Conservation (phyloP, 2,797 vertebrate genomes). For the Pelodytes ibericus region DNA sequence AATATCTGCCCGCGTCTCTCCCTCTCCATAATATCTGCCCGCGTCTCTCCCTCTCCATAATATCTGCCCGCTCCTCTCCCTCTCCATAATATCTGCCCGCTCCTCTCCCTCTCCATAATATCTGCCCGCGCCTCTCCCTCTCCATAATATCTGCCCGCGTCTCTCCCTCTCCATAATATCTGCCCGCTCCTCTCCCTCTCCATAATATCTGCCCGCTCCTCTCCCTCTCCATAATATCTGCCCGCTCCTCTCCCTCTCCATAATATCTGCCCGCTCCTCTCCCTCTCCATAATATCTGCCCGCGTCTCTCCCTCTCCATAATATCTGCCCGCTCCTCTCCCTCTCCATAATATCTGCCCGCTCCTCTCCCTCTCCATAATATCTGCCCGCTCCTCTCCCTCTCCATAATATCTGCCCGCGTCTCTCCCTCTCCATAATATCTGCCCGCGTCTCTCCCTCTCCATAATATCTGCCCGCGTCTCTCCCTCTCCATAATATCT, state of each 20-base stretch:
- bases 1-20: neutral
- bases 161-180: neutral
- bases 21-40: neutral
- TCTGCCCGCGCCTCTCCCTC: neutral
- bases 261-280: neutral
- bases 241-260: neutral
- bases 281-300: neutral
- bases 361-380: neutral
- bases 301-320: neutral
- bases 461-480: neutral
- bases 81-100: neutral
- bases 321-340: neutral
- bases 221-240: neutral
- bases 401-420: neutral
- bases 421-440: neutral
- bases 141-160: neutral
- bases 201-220: neutral
- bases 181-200: neutral
- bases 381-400: neutral
- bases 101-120: neutral
- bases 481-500: neutral
- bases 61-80: neutral
- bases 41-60: neutral
- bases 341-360: neutral
- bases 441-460: neutral